These are phyloP conservation scores for Brachionus manjavacas DNA, from an alignment of 1,140 invertebrate species.

Conservation along the genomic window DNA sequence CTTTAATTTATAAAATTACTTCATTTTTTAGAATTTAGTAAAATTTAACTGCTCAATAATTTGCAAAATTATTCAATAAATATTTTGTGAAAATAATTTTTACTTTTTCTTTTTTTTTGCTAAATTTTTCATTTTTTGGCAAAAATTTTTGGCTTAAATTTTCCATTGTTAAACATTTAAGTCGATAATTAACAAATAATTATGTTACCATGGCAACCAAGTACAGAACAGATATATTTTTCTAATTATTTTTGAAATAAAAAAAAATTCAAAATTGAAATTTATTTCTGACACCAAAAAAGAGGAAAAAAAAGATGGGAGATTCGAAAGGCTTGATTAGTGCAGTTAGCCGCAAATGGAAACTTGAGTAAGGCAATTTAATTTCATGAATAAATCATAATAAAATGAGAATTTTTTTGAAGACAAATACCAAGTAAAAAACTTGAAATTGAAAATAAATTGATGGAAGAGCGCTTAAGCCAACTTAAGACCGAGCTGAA, in stretches of 20 bases:
- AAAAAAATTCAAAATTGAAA: neutral
- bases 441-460: slow-evolving; percentile 52
- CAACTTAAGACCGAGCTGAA: slow-evolving; percentile 54
- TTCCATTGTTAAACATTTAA: neutral
- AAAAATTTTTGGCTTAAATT: neutral
- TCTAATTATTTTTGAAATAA: neutral
- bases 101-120: too few species aligned
- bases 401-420: neutral
- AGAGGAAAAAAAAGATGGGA: neutral
- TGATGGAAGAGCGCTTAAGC: slow-evolving; percentile 54
- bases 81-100: neutral
- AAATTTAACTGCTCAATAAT: neutral
- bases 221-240: neutral
- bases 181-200: neutral
- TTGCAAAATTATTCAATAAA: neutral
- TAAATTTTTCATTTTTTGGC: neutral
- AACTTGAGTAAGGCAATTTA: slow-evolving; percentile 17
- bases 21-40: slow-evolving; percentile 1
- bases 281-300: neutral
- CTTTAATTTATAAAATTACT: neutral
- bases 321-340: slow-evolving; percentile 24
- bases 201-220: neutral
- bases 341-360: slow-evolving; percentile 29
- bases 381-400: neutral
- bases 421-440: slow-evolving; percentile 47